Percentiles rank a stretch among this genome's conserved stretches.
phyloP scores from a whole-genome alignment of 2,888 invertebrate species.

The Pedicia rivosa region DNA sequence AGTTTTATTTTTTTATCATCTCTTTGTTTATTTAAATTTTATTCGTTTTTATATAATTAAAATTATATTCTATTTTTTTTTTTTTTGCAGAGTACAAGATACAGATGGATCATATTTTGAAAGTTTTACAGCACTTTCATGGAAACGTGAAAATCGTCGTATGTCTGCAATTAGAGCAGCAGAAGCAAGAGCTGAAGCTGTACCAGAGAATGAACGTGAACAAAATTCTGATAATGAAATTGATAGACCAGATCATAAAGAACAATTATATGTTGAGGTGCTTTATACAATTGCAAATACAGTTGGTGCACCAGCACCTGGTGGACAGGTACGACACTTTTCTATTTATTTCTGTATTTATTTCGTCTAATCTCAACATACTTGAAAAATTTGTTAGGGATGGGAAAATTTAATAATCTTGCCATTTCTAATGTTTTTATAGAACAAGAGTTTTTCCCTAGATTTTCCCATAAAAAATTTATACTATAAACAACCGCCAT shows the following conservation, averaged over 20 bases:
- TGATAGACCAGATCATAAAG: constrained; percentile 34
- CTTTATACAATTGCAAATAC: constrained; percentile 93
- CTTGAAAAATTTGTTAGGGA: too few species aligned
- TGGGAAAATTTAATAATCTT: too few species aligned
- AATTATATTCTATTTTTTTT: too few species aligned
- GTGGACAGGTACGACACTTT: constrained; percentile 35
- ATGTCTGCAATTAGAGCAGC: constrained; percentile 61
- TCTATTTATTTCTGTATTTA: background rate
- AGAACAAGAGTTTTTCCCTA: too few species aligned
- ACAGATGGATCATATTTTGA: constrained; percentile 91
- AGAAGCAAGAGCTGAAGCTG: constrained; percentile 54
- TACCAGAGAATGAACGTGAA: constrained; percentile 31
- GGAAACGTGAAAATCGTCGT: constrained; percentile 81
- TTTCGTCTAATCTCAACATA: too few species aligned
- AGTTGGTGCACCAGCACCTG: constrained; percentile 59
- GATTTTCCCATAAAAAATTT: too few species aligned
- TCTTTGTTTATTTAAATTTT: too few species aligned
- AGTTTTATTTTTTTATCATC: too few species aligned
- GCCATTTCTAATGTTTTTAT: too few species aligned
- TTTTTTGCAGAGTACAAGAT: constrained; percentile 67
- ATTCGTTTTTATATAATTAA: too few species aligned
- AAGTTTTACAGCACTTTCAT: constrained; percentile 79
- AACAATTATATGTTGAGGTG: constrained; percentile 75
- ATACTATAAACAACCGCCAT: too few species aligned
- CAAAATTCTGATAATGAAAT: constrained; percentile 21